Base-by-base conservation (phyloP, 2,888 invertebrate species). In the Synanthedon formicaeformis region DNA sequence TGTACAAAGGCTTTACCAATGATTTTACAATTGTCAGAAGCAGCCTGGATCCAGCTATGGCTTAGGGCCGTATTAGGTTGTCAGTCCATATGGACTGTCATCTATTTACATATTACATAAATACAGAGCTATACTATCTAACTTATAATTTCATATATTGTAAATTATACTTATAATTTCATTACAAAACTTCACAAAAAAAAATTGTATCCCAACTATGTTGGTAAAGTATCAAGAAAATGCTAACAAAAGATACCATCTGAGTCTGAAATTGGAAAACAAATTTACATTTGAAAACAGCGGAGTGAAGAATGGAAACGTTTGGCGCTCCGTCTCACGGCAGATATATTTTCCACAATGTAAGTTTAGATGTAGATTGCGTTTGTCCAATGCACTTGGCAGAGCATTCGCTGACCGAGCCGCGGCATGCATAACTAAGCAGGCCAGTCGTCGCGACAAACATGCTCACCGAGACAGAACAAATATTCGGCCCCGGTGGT, bases 361-460 rank as follows among this genome's bases (percentile, higher is more conserved):
- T 65, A 65, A 69, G 65, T 69, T 69, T 58, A 58, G 64, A 65
- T 69, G 65, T 65, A 69, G 69, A 71, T 74, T 71, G 69, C 67
- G 66, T 73, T 65, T 61, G 65, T 67, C 64, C 67, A 68, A 69
- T 71, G 73, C 68, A 69, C 69, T 75, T 73, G 73, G 77, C 79
- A 76, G 66, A 64, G 62, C 63, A 64, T 72, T 70, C 62, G 70
- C 73, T 73, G 73, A 77, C 78, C 77, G 60, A 60, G 58, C 58
- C 65, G 59, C 62, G 69, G 73, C 65, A 73, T 73, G 78, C 76
- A 78, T 78, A 78, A 71, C 69, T 66, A 75, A 78, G 66, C 65
- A 69, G 67, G 56, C 1, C 34, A 34, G 34, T 52, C 51, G 50
- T 52, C 50, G 52, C 40, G 51, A 52, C 51, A 41, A 51, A 51